Base-by-base conservation (phyloP, 2,888 invertebrate genomes). In the Augochlorella aurata region DNA sequence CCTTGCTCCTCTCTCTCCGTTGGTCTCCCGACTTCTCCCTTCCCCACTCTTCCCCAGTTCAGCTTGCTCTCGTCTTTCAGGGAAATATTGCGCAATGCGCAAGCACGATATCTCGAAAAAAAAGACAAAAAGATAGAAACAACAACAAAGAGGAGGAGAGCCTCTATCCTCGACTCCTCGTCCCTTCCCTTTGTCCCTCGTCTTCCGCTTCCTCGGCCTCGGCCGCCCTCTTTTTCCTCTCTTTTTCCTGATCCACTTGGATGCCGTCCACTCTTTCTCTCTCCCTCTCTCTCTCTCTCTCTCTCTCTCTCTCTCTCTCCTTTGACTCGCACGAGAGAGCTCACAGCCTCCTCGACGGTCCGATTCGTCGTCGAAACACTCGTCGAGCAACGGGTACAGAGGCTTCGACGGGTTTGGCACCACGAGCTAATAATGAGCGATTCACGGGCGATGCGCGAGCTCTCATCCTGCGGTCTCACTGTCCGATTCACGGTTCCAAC, bases 81-180 rank as follows among this genome's bases (percentile, higher is more conserved):
- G 71, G 76, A 81, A 84, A 80, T 79, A 85, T 86, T 86, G 80
- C 78, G 86, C 86, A 86, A 73, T 82, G 86, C 86, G 86, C 80
- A 79, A 82, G 80, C 74, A 77, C 83, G 76, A 50, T 70, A 54
- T 49, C 44, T 77, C 58, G 21, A 65, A 77, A 83, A 77, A n/a
- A 83, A 70, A 24, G 49, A 63, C 24, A 63, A 68, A 81, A 70
- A 44, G 14, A 10, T 29, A 58, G 63, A 16, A 21, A 38, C 38
- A 49, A 78, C 67, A 66, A 81, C 65, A 70, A 74, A 47, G 18
- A 61, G 54, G 52, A n/a, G 54, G 63, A 61, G 29, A 29, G 63
- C 38, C 38, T 10, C 50, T n/a, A 10, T 44, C 12, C 24, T 21
- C 29, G 21, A 4, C 38, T 49, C 8, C 16, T 21, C 38, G 45